These are phyloP conservation scores for Yponomeuta plumbellus DNA, from an alignment of 2,888 invertebrate species.

Conservation along the genomic window DNA sequence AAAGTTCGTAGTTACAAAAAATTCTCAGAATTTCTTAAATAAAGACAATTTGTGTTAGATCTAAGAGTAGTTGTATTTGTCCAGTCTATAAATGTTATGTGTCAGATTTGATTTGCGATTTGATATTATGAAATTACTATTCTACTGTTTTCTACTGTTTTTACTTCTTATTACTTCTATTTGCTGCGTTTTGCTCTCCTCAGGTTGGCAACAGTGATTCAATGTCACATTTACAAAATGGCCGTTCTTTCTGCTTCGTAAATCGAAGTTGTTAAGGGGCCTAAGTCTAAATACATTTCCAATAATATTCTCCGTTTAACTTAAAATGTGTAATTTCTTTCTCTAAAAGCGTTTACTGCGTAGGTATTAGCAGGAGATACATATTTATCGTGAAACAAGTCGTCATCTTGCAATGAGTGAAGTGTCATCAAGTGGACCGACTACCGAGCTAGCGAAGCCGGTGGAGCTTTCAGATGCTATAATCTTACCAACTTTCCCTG, in stretches of 20 bases:
- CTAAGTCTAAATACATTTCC: not conserved
- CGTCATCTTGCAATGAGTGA: conserved; percentile 16
- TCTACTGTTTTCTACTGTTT: too few species aligned
- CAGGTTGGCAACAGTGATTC: not conserved
- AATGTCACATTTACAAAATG: conserved; percentile 1
- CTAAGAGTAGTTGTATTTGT: too few species aligned
- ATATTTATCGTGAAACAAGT: not conserved
- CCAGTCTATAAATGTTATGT: too few species aligned
- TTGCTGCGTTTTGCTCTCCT: too few species aligned
- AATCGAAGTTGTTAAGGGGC: not conserved
- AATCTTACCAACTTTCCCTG: conserved; percentile 44
- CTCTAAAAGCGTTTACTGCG: not conserved
- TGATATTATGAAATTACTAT: too few species aligned
- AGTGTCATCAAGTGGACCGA: conserved; percentile 14
- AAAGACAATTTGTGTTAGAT: too few species aligned
- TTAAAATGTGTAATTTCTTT: not conserved
- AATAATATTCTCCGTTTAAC: not conserved
- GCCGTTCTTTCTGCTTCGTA: not conserved
- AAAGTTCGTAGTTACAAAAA: too few species aligned
- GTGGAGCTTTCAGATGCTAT: conserved; percentile 42
- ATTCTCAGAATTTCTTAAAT: too few species aligned
- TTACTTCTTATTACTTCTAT: too few species aligned
- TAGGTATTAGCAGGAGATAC: not conserved
- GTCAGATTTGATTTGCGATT: too few species aligned
- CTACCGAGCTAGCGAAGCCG: conserved; percentile 49